Evolutionary conservation across 2,888 invertebrate genomes (phyloP), one percentile per base, ranked within the genome.

Genomic region (Xylota segnis): DNA sequence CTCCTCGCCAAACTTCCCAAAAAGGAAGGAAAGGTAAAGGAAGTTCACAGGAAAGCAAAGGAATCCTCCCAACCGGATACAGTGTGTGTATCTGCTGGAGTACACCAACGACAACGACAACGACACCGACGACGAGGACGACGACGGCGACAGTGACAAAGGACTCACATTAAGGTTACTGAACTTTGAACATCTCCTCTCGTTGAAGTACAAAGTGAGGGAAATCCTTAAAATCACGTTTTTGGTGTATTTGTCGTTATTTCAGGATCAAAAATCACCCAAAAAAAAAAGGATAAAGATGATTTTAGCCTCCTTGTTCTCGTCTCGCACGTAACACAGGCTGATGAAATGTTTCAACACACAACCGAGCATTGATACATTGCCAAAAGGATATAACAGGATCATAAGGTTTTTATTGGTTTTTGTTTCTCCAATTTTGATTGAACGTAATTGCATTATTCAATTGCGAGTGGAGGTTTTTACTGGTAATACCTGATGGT

Each of bases 291-390:
- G 9, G 16, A 34, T 65, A 0, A n/a, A 4, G 9, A 32, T 54
- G 5, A 10, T 27, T 27, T 27, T 52, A 1, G 2, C 6, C 23
- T 10, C 10, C 23, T 0, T 52, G 27, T 27, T 29, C 14, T 63
- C 14, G 45, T 45, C 45, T 63, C 29, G 6, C 50, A 34, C 32
- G 34, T 12, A 29, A 32, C 12, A 14, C 29, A 29, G 14, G 14
- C n/a, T 40, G 68, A 68, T 40, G 40, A 18, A 68, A 68, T 54
- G 27, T 68, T 68, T 68, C 40, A 68, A 68, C 29, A 52, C 18
- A 23, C 23, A 16, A 9, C 23, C 3, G 54, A 68, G 40, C 5
- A 14, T 54, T 54, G 54, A 54, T 68, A 40, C 12, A 43, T 29
- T 14, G 27, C 29, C 54, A n/a, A 40, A 29, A 52, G 66, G 52